Base-by-base conservation (phyloP, 1,140 invertebrate genomes). In the Matsumurasca onukii region DNA sequence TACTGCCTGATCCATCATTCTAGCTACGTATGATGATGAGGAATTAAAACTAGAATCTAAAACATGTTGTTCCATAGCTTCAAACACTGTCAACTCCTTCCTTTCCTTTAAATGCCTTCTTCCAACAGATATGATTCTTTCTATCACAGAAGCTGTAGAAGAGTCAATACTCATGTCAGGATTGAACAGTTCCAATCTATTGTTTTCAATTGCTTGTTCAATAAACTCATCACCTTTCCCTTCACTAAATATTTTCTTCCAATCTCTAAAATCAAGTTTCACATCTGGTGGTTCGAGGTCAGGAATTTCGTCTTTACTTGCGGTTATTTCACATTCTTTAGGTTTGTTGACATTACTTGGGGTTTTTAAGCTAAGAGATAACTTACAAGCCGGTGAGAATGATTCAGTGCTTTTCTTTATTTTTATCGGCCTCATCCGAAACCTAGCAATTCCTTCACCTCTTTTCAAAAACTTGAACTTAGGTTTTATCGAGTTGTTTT, bases 21-120 rank as follows among this genome's bases (percentile, higher is more conserved):
- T 81, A 64, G 80, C 76, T 55, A 88, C 83, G 34, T 86, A 83
- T 66, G 86, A 88, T 66, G 86, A 90, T 25, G 87, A 86, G 25
- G 89, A 87, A 78, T 83, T 87, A 71, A 91, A 91, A 77, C 89
- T 90, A 57, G 86, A 86, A 78, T 88, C 83, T 34, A 83, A 81
- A 0, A 86, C 86, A 76, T 86, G 87, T 74, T 88, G 84, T 78
- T 91, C 90, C 65, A 91, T 78, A 1, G 87, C 73, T 76, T 91
- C 89, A 82, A 91, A 91, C 73, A 89, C 84, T 68, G 84, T 82
- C 71, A 88, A 80, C 74, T 88, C 87, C 22, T 84, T 84, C 5
- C 78, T 68, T 78, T 88, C 86, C 39, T 29, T 65, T 20, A 45
- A 9, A 13, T 48, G 27, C 9, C 27, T 65, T 17, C 51, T 55